These are phyloP conservation scores for Drosophila macrospina DNA, from an alignment of 2,888 invertebrate genomes.

Conservation along the genomic window DNA sequence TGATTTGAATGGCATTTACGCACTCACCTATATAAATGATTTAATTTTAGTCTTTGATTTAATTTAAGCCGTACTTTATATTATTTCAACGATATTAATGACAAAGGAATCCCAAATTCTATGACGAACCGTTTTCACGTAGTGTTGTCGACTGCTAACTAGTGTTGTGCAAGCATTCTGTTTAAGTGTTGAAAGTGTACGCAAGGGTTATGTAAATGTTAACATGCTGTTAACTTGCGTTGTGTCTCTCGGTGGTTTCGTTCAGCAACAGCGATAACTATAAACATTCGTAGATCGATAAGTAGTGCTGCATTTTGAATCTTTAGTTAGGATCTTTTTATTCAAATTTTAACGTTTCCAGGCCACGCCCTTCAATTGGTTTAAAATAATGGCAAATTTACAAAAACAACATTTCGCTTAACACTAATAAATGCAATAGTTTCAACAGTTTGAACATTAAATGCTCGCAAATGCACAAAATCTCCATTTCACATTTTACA, in stretches of 20 bases:
- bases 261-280: neutral
- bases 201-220: conserved; percentile 6
- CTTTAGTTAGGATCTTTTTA: conserved; percentile 20
- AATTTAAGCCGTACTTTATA: conserved; percentile 43
- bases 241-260: neutral
- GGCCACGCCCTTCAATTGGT: conserved; percentile 19
- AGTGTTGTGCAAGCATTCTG: conserved; percentile 41
- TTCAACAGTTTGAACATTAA: conserved; percentile 63
- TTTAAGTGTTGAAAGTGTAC: conserved; percentile 28
- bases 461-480: conserved; percentile 60
- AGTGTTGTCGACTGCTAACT: conserved; percentile 55
- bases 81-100: conserved; percentile 34
- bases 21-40: conserved; percentile 57
- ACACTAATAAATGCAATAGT: conserved; percentile 84
- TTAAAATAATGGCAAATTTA: conserved; percentile 20
- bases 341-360: conserved; percentile 26
- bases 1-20: conserved; percentile 7
- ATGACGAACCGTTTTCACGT: conserved; percentile 64
- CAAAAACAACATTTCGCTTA: conserved; percentile 52
- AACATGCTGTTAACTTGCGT: conserved; percentile 20
- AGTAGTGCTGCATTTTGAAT: neutral
- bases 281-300: conserved; percentile 3
- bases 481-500: conserved; percentile 91
- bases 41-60: conserved; percentile 19
- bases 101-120: conserved; percentile 62